A percentile compares a stretch with the other conserved stretches of the same genome.
Evolutionary conservation across 2,888 invertebrate genomes (phyloP).

Genomic region (Julus scandinavius): DNA sequence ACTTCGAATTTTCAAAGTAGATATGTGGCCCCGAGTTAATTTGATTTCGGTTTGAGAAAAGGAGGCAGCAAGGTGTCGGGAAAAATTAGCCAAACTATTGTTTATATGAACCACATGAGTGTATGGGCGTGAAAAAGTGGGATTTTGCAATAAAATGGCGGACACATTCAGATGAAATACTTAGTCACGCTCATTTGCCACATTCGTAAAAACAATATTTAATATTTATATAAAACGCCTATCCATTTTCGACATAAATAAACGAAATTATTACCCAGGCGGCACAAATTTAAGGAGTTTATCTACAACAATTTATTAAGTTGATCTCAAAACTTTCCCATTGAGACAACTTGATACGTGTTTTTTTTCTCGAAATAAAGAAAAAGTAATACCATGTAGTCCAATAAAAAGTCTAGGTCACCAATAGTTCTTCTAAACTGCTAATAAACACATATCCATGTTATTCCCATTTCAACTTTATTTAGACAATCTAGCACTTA

Average conservation of each 20-base stretch:
- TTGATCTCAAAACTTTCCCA: background rate
- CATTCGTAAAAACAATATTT: constrained; percentile 13
- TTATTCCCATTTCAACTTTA: background rate
- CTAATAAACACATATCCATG: constrained; percentile 29
- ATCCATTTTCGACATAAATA: constrained; percentile 15
- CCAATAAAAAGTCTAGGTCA: background rate
- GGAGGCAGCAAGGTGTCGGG: background rate
- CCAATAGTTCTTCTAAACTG: constrained; percentile 30
- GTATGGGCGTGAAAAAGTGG: background rate
- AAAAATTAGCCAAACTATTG: background rate
- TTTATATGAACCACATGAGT: constrained; percentile 16
- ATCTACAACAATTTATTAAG: background rate
- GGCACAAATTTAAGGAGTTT: background rate
- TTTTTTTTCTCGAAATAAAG: background rate
- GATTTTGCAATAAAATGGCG: constrained; percentile 24
- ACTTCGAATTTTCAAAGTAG: background rate
- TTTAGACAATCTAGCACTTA: constrained; percentile 30
- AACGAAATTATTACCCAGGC: constrained; percentile 14
- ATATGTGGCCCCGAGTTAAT: constrained; percentile 5
- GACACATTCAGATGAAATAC: constrained; percentile 2
- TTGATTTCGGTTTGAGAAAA: background rate
- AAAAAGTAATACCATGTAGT: background rate
- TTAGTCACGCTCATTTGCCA: constrained; percentile 39
- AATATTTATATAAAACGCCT: constrained; percentile 39
- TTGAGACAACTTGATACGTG: background rate